These are phyloP conservation scores for Octodonta nipae DNA, from an alignment of 2,888 invertebrate genomes.

Conservation along the genomic window DNA sequence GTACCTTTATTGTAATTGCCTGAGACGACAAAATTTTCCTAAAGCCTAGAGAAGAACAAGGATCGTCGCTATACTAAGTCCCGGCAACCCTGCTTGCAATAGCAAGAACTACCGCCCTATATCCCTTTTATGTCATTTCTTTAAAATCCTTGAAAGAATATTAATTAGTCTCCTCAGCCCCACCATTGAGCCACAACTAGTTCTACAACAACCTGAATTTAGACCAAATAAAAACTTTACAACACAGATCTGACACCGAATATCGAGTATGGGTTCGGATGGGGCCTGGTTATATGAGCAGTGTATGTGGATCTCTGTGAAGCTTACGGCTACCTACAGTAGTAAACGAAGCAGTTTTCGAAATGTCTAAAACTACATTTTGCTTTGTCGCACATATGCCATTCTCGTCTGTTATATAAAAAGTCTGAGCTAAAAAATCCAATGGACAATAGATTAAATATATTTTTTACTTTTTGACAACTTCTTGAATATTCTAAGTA, in stretches of 20 bases:
- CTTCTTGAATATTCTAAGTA: too few species aligned
- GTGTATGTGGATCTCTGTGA: too few species aligned
- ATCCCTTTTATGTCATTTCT: slow-evolving; percentile 1
- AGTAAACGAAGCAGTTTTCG: too few species aligned
- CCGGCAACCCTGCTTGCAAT: neutral
- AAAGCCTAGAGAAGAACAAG: slow-evolving; percentile 1
- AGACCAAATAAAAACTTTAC: slow-evolving; percentile 1
- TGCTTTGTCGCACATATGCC: too few species aligned
- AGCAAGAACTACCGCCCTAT: neutral
- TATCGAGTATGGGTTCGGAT: slow-evolving; percentile 1
- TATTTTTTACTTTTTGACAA: too few species aligned
- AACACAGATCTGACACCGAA: slow-evolving; percentile 1
- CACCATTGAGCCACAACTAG: slow-evolving; percentile 1
- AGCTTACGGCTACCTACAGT: too few species aligned
- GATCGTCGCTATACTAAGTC: slow-evolving; percentile 1
- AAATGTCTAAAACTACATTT: too few species aligned
- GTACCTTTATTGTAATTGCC: slow-evolving; percentile 1
- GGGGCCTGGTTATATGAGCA: too few species aligned
- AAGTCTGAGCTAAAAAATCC: too few species aligned
- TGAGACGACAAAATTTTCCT: neutral
- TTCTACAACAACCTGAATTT: slow-evolving; percentile 1
- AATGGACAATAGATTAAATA: too few species aligned
- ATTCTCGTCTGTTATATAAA: too few species aligned
- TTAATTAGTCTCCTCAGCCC: neutral
- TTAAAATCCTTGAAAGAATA: slow-evolving; percentile 1